Percentiles rank a stretch among this genome's conserved stretches.
Evolutionary conservation across 2,797 vertebrate species (phyloP).

Genomic region (Notamacropus eugenii): DNA sequence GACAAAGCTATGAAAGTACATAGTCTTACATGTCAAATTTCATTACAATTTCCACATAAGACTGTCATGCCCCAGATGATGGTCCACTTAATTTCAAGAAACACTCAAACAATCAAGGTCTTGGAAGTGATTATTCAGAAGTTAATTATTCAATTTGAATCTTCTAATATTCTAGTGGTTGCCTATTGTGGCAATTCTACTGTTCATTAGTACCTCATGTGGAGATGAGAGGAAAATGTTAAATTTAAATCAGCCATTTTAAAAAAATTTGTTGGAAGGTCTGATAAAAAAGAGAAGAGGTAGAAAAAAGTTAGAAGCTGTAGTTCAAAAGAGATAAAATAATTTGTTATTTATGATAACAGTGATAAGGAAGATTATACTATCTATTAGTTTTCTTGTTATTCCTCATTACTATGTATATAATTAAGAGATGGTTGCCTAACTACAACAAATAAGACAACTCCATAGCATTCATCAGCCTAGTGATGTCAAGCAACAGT

Average conservation of each 20-base stretch:
- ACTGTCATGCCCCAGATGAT: neutral
- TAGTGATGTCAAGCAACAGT: neutral
- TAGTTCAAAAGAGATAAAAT: neutral
- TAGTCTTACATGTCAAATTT: neutral
- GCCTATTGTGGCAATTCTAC: neutral
- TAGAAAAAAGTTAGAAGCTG: neutral
- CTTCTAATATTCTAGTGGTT: neutral
- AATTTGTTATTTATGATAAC: neutral
- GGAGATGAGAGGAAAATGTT: neutral
- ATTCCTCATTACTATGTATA: neutral
- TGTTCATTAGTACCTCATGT: neutral
- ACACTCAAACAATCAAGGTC: neutral
- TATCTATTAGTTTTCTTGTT: neutral
- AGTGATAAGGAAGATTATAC: neutral
- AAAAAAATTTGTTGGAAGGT: neutral
- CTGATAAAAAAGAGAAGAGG: neutral
- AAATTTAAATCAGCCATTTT: neutral
- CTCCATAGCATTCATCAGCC: neutral
- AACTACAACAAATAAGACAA: neutral
- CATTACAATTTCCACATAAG: neutral
- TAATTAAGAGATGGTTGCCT: slow-evolving; percentile 5
- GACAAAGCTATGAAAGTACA: neutral
- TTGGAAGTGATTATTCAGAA: neutral
- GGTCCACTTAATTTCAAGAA: slow-evolving; percentile 28
- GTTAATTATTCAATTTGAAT: neutral